Evolutionary conservation across 2,113 vertebrate genomes (phyloP), one percentile per base, ranked within the genome.

Genomic region (Chamaetylas fuelleborni): DNA sequence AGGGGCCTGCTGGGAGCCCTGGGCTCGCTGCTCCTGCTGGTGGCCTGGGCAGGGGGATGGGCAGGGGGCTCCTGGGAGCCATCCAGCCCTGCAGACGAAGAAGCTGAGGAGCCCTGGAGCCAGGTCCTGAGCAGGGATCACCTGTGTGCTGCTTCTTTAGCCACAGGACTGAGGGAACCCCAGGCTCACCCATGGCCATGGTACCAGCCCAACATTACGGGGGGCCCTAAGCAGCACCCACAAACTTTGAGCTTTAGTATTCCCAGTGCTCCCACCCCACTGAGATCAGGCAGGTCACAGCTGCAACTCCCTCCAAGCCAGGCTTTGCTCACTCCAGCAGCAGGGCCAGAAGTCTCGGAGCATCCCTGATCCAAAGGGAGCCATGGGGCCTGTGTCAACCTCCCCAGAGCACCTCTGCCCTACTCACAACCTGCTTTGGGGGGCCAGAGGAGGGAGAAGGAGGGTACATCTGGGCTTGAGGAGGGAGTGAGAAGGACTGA

Each of bases 51-150:
- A 45, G 26, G 10, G 5, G 9, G 31, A 53, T 0, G 0, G 51
- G 38, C 66, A 79, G 66, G 20, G 61, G 8, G 14, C 0, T 67
- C 60, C 61, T 11, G 13, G 23, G 23, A 33, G 17, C 66, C 12
- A 0, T 13, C 40, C 38, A 31, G 8, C 2, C 36, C 11, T 4
- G 0, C 11, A 6, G 33, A 5, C 0, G 4, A 60, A 12, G 11
- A 17, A 43, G 36, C 3, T 40, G 36, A 19, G 53, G n/a, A 51
- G 15, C 25, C 71, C 29, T 18, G 34, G 28, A 53, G 31, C 8
- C 33, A 40, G 24, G 9, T 14, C 45, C 45, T 51, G 56, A 36
- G n/a, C 1, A 2, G 36, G 33, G 14, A 5, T 8, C 7, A 0
- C 7, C 43, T 14, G 12, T 9, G 19, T 1, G 0, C 14, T 20